Percentiles rank a stretch among this genome's conserved stretches.
Conservation (phyloP, 37 sponge, comb jelly and placozoan species). For the Axinella damicornis region DNA sequence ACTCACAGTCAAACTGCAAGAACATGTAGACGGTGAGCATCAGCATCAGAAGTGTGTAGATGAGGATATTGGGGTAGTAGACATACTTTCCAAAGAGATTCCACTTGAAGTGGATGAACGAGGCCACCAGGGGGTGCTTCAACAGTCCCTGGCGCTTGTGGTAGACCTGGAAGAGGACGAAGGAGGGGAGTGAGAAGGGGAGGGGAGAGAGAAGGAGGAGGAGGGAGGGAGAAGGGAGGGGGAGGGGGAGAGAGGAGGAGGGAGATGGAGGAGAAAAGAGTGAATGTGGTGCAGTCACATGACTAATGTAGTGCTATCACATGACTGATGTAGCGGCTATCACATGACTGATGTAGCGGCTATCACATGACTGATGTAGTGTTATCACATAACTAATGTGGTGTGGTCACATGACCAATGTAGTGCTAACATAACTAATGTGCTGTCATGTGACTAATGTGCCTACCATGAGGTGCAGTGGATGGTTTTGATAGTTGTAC, state of each 20-base stretch:
- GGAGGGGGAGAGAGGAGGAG: neutral
- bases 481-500: constrained; percentile 16
- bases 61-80: constrained; percentile 23
- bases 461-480: constrained; percentile 11
- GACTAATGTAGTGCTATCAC: too few relatives aligned
- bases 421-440: too few relatives aligned
- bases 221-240: neutral
- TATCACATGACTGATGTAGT: too few relatives aligned
- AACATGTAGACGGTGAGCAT: constrained; percentile 5
- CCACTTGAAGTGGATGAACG: constrained; percentile 55
- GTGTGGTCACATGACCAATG: too few relatives aligned
- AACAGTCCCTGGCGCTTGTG: constrained; percentile 18
- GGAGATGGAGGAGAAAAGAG: neutral
- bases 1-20: neutral
- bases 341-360: too few relatives aligned
- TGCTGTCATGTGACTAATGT: too few relatives aligned
- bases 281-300: too few relatives aligned
- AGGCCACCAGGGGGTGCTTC: constrained; percentile 29
- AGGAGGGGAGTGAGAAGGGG: neutral
- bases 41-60: constrained; percentile 7
- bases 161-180: neutral
- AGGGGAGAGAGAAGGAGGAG: neutral
- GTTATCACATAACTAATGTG: too few relatives aligned
- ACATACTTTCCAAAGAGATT: constrained; percentile 3
- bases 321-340: too few relatives aligned